Evolutionary conservation across 1,140 invertebrate species (phyloP).

Genomic region (Brachionus rubens): DNA sequence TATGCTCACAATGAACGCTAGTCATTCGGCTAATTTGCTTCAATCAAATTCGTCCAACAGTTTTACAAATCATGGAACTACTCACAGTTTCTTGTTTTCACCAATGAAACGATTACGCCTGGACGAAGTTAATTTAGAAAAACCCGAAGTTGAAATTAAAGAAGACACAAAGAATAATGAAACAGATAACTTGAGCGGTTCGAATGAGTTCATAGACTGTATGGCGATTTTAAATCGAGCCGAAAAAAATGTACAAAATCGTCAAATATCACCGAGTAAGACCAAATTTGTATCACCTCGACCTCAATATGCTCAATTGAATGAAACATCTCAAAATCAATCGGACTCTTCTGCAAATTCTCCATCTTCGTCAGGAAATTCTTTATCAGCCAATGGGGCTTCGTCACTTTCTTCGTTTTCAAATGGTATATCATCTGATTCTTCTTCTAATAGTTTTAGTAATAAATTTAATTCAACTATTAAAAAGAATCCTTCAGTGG

Average conservation of each 20-base stretch:
- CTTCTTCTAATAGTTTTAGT: neutral
- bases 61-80: conserved; percentile 27
- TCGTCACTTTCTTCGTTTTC: neutral
- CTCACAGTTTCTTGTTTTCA: conserved; percentile 18
- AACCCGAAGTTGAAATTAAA: neutral
- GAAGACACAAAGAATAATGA: conserved; percentile 34
- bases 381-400: neutral
- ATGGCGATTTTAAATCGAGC: conserved; percentile 56
- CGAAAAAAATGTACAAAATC: conserved; percentile 55
- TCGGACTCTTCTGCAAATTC: neutral
- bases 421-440: neutral
- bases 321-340: neutral
- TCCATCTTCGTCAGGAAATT: neutral
- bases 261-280: neutral
- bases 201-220: conserved; percentile 57
- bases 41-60: conserved; percentile 54
- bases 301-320: too few relatives aligned
- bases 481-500: neutral
- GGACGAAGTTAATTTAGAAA: neutral
- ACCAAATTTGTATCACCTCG: neutral
- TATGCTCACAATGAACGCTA: conserved; percentile 50
- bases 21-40: conserved; percentile 51
- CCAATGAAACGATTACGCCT: neutral
- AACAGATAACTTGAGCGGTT: conserved; percentile 52
- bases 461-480: too few relatives aligned